Base-by-base conservation (phyloP, 1,140 invertebrate species). In the Thaumetopoea pityocampa region DNA sequence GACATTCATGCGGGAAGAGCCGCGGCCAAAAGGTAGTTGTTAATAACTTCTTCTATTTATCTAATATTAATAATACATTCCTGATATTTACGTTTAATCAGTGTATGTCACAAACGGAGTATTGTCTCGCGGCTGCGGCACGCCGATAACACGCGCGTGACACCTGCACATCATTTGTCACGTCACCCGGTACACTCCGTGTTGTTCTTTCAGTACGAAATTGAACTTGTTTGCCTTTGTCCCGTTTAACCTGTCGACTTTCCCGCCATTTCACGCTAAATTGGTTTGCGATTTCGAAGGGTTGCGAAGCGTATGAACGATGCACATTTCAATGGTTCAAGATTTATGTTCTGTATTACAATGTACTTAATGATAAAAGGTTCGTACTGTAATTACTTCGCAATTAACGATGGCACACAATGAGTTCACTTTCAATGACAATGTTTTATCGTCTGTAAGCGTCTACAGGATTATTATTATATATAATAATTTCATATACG, bases 81-180 rank as follows among this genome's bases (percentile, higher is more conserved):
- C 5, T 12, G 17, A 14, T 20, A 16, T 28, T 28, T 10, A 14
- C 7, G 26, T 29, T 38, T 38, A 38, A 38, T 38, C 24, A 17
- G 22, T 20, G 22, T 35, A 35, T 44, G n/a, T 44, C 41, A 35
- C 33, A 41, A 50, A 43, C 37, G 37, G 38, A 26, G 16, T 19
- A 4, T 8, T 7, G 20, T 36, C 33, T 36, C 30, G 36, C 28
- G 41, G 41, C 51, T 60, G 56, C 41, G 44, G 23, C 26, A 16
- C 19, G 42, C 50, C 37, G 55, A 46, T 60, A 56, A 56, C 56
- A 35, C 49, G 40, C 18, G 14, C 38, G 51, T 53, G 52, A 54
- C 61, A 60, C 57, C 61, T 65, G 56, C 43, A 52, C 48, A 48
- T 65, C 52, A 61, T 65, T 65, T 65, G 61, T 65, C 61, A 65